Evolutionary conservation across 2,888 invertebrate genomes (phyloP).

Genomic region (Byasa hedistus): DNA sequence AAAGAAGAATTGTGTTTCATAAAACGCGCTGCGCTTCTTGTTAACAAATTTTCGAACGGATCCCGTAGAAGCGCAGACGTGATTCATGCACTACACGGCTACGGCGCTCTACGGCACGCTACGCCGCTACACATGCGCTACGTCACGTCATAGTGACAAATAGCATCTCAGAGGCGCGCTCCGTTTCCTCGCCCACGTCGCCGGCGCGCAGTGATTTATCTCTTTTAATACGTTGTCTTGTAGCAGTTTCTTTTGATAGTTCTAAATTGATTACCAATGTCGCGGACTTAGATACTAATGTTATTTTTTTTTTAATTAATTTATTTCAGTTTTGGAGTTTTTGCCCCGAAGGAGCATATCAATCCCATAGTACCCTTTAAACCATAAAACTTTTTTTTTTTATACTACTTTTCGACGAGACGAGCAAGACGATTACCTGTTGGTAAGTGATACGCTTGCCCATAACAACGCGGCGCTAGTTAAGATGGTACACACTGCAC

Average conservation of each 20-base stretch:
- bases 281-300: too few species aligned
- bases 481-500: too few species aligned
- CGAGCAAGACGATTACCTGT: too few species aligned
- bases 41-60: conserved; percentile 25
- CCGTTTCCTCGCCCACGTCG: conserved; percentile 26
- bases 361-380: too few species aligned
- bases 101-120: conserved; percentile 30
- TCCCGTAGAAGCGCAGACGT: conserved; percentile 30
- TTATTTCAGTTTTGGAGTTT: too few species aligned
- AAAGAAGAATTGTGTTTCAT: conserved; percentile 10
- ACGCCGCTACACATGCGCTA: conserved; percentile 27
- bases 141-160: conserved; percentile 38
- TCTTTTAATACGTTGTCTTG: conserved; percentile 32
- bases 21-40: conserved; percentile 33
- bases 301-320: too few species aligned
- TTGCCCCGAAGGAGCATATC: too few species aligned
- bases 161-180: conserved; percentile 30
- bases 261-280: conserved; percentile 25
- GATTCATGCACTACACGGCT: conserved; percentile 38
- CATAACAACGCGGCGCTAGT: too few species aligned
- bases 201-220: conserved; percentile 29
- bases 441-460: too few species aligned
- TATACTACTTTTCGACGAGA: too few species aligned
- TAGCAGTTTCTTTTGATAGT: conserved; percentile 26
- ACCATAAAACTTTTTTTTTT: too few species aligned